Base-by-base conservation (phyloP, 2,888 invertebrate genomes). In the Troides oblongomaculatus region DNA sequence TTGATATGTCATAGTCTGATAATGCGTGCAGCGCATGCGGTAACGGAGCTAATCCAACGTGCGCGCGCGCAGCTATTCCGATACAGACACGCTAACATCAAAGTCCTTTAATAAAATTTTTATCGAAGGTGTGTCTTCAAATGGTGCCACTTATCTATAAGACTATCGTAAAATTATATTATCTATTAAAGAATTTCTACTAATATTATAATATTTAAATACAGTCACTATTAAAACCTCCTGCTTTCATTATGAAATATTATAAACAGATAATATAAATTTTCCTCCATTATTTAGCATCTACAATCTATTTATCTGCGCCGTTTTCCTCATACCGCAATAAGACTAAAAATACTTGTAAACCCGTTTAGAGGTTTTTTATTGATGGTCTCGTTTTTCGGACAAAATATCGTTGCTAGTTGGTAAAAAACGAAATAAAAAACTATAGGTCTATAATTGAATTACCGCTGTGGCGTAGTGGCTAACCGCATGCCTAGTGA, bases 81-180 rank as follows among this genome's bases (percentile, higher is more conserved):
- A 50, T 50, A 23, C 12, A 21, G 2, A 7, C 50, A 46, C 46
- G 62, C 14, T 12, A 46, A 50, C 50, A 62, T 46, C 21, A 62
- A 50, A 62, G 23, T 23, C 23, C 5, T 10, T 3, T 12, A 50
- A 50, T 50, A n/a, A 62, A 62, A 62, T 50, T 21, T 21, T 21
- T 43, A 62, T 62, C 62, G 46, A 14, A 43, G 62, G 25, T 46
- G 62, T 62, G 62, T 62, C 50, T 21, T 43, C 25, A 10, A n/a
- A 43, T 43, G 21, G 14, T 6, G 23, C 23, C 46, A 50, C 21
- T 46, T 23, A 17, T 62, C 23, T 43, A 30, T 30, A 59, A 17
- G 30, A 59, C 14, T 30, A 46, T 50, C 14, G 18, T 18, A 50
- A 50, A 18, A 14, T 18, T 1, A 43, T 43, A 43, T 43, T 43